Evolutionary conservation across 2,113 vertebrate species (phyloP), one percentile per base, ranked within the genome.

Genomic region (Saccopteryx leptura): DNA sequence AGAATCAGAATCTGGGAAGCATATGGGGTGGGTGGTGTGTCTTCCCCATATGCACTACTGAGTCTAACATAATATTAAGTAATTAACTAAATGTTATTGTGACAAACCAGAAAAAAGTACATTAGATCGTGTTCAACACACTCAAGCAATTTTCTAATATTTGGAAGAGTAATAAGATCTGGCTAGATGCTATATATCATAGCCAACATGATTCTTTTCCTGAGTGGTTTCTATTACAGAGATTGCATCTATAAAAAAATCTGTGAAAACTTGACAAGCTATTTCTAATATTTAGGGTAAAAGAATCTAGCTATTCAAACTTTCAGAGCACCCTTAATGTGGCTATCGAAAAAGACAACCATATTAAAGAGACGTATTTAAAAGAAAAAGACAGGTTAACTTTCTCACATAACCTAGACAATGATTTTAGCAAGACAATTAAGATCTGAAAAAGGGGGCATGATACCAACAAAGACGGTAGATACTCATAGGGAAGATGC

Each of bases 391-490:
- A 48, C 13, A 50, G 58, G 26, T 19, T 75, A 54, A 50, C 9
- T 74, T 63, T 76, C 26, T 88, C 12, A 54, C 5, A 31, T 52
- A 87, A 78, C 83, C 17, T 31, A 78, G 54, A 56, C 9, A 76
- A 93, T 50, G 28, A 52, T 96, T 96, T 92, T 65, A n/a, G 58
- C 48, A 84, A 89, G 61, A 60, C 58, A 80, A 85, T 91, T 74
- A 23, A 91, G 52, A 81, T 85, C 89, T 97, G 86, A 56, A 11
- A 50, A 74, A 83, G 24, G 18, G 52, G 19, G 17, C 33, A 72
- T 4, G 33, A 75, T 83, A 56, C 56, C 65, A 65, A 79, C 1
- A 33, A 63, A 81, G 71, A 90, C 5, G 87, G 76, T 23, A 90
- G 66, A 78, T 15, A 26, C 13, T 86, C n/a, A 46, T 24, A 72